Conservation (phyloP, 2,888 invertebrate species). For the Pediacus dermestoides region DNA sequence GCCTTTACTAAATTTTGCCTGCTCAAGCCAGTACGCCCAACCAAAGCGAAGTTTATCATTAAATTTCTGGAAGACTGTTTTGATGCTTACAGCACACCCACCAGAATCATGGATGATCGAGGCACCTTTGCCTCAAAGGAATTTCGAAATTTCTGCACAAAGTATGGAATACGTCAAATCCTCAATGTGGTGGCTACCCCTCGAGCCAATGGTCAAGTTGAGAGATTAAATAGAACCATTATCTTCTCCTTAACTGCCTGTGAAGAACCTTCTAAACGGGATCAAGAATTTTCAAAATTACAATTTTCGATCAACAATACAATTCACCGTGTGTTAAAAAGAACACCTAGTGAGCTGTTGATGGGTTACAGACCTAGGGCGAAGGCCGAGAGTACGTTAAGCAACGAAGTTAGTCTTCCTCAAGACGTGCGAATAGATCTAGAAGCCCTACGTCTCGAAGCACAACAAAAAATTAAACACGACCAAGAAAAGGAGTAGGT, state of each 20-base stretch:
- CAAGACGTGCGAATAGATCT: no score
- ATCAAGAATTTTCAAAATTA: slow-evolving; percentile 33
- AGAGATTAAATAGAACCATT: no score
- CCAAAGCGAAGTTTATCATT: slow-evolving; percentile 8
- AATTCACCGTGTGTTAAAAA: slow-evolving; percentile 14
- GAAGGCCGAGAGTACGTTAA: slow-evolving; percentile 14
- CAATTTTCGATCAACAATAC: slow-evolving; percentile 37
- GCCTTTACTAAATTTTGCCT: slow-evolving; percentile 13
- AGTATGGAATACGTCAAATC: slow-evolving; percentile 5
- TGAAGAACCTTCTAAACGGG: no score
- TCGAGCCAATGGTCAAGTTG: no score
- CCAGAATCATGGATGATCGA: slow-evolving; percentile 8
- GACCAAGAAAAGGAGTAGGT: no score
- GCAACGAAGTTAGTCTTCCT: slow-evolving; percentile 23
- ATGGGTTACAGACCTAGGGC: slow-evolving; percentile 21
- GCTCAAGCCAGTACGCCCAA: slow-evolving; percentile 7
- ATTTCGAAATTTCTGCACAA: slow-evolving; percentile 3
- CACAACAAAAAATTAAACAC: no score
- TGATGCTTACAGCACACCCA: neutral
- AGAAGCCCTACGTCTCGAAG: no score
- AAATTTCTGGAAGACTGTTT: slow-evolving; percentile 3
- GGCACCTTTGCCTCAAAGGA: no score
- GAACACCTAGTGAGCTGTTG: slow-evolving; percentile 22
- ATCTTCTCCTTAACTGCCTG: no score
- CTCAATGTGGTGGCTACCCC: slow-evolving; percentile 10